These are phyloP conservation scores for Aphyosemion australe DNA, from an alignment of 2,113 vertebrate species.

Conservation along the genomic window DNA sequence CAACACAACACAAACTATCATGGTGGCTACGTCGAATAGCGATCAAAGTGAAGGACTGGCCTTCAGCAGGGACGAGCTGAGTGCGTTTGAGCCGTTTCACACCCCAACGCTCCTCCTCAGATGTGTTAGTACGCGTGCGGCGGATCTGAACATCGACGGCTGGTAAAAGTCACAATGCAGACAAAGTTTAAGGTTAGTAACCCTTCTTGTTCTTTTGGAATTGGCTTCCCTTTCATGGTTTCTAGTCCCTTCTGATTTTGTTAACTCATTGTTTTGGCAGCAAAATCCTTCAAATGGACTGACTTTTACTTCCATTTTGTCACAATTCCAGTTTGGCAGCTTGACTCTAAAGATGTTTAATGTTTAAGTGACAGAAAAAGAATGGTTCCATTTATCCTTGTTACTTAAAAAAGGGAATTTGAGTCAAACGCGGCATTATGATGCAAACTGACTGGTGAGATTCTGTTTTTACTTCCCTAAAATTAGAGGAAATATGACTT, in stretches of 20 bases:
- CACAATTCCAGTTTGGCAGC: conserved; percentile 52
- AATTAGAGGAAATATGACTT: conserved; percentile 37
- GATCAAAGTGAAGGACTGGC: conserved; percentile 39
- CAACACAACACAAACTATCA: conserved; percentile 58
- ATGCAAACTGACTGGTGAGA: conserved; percentile 35
- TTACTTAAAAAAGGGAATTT: conserved; percentile 10
- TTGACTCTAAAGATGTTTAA: conserved; percentile 30
- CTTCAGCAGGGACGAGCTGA: conserved; percentile 32
- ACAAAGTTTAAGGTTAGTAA: conserved; percentile 44
- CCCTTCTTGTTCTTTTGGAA: conserved; percentile 20
- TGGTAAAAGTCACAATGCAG: conserved; percentile 38
- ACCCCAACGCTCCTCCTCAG: conserved; percentile 40
- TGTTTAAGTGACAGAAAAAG: conserved; percentile 12
- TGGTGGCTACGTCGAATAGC: conserved; percentile 16
- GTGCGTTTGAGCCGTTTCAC: conserved; percentile 8
- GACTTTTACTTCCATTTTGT: conserved; percentile 21
- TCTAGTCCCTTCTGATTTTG: conserved; percentile 11
- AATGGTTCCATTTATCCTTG: conserved; percentile 30
- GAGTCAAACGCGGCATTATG: conserved; percentile 17
- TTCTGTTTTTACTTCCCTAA: conserved; percentile 50
- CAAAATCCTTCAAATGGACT: conserved; percentile 17
- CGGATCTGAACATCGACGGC: conserved; percentile 33
- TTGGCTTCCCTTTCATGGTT: conserved; percentile 34
- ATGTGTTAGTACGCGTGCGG: conserved; percentile 51
- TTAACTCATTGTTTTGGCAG: conserved; percentile 27